phyloP scores from a whole-genome alignment of 2,888 invertebrate species.

The Unio delphinus region DNA sequence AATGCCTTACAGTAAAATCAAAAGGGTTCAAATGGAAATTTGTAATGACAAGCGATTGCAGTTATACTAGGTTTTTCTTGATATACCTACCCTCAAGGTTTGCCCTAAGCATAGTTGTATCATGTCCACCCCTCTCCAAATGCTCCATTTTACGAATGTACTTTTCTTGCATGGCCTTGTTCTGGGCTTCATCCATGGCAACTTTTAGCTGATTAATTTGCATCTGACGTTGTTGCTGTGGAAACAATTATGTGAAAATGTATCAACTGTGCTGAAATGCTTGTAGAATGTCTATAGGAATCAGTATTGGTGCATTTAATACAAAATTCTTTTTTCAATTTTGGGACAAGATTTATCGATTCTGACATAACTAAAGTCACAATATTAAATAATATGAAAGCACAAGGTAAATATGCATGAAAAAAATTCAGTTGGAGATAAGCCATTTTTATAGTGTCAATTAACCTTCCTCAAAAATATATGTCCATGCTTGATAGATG shows the following conservation, averaged over 20 bases:
- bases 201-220: conserved; percentile 84
- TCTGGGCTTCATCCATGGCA: conserved; percentile 83
- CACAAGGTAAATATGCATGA: too few species aligned
- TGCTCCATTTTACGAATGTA: conserved; percentile 59
- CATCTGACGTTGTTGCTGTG: conserved; percentile 80
- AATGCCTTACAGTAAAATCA: too few species aligned
- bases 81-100: conserved; percentile 58
- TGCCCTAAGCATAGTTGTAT: conserved; percentile 59
- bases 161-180: conserved; percentile 61
- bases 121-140: conserved; percentile 67
- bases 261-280: background rate
- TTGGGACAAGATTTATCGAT: background rate
- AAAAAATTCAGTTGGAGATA: too few species aligned
- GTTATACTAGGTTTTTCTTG: background rate
- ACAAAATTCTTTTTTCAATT: too few species aligned
- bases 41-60: background rate
- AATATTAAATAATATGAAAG: too few species aligned
- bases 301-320: background rate
- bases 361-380: background rate
- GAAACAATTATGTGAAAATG: background rate
- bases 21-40: background rate
- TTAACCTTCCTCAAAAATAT: too few species aligned
- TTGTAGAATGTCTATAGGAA: background rate
- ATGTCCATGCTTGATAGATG: too few species aligned
- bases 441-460: too few species aligned